Percentiles rank a stretch among this genome's conserved stretches.
Conservation (phyloP, 1,140 invertebrate genomes). For the Calliopsis andreniformis region DNA sequence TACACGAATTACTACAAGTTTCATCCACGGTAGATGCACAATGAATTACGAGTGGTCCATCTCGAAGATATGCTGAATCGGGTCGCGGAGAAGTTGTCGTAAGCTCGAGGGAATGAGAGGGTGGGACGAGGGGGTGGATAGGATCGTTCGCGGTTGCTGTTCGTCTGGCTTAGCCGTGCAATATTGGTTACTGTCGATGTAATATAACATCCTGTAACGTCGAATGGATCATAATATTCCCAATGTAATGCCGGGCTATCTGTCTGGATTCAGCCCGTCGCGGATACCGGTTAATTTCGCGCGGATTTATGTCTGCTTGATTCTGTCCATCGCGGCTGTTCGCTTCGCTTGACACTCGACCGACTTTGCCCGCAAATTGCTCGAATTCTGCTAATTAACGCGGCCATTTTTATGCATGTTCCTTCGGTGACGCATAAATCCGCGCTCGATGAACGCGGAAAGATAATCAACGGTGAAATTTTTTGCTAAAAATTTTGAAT, state of each 20-base stretch:
- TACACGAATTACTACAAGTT: constrained; percentile 47
- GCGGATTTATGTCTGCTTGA: constrained; percentile 55
- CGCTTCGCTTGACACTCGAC: constrained; percentile 21
- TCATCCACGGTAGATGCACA: constrained; percentile 14
- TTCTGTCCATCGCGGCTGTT: constrained; percentile 16
- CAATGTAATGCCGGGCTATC: constrained; percentile 64
- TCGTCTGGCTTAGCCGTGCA: constrained; percentile 68
- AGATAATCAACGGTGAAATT: too few relatives aligned
- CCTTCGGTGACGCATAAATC: not conserved
- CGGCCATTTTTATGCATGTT: not conserved
- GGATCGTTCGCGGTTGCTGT: constrained; percentile 57
- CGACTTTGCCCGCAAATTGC: not conserved
- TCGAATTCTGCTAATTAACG: not conserved
- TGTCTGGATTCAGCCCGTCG: constrained; percentile 63
- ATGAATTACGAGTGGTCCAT: constrained; percentile 61
- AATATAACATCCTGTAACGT: constrained; percentile 69
- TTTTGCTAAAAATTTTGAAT: constrained; percentile 7
- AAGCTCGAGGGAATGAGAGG: constrained; percentile 27
- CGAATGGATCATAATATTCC: constrained; percentile 70
- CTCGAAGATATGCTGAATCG: constrained; percentile 65
- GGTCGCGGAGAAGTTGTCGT: constrained; percentile 56
- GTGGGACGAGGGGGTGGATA: too few relatives aligned
- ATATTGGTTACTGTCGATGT: constrained; percentile 66
- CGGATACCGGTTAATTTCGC: constrained; percentile 60
- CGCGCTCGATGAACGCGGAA: too few relatives aligned